Evolutionary conservation across 2,113 vertebrate species (phyloP).

Genomic region (Mystacornis crossleyi): DNA sequence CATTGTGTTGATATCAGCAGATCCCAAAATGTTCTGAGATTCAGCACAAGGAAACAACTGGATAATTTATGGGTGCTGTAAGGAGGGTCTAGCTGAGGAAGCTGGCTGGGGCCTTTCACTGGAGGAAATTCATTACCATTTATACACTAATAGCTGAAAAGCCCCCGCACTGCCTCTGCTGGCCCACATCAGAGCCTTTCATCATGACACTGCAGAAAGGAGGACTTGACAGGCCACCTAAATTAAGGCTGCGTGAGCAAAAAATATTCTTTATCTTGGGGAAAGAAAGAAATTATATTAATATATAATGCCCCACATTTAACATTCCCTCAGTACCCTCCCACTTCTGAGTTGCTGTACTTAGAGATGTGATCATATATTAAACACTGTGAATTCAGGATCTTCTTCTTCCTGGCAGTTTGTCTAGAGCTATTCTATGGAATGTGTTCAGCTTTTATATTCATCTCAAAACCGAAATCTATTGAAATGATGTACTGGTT

Average conservation of each 20-base stretch:
- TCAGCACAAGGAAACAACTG: background rate
- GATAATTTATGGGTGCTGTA: background rate
- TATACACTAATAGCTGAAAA: background rate
- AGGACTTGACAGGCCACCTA: background rate
- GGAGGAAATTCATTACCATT: background rate
- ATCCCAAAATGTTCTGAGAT: background rate
- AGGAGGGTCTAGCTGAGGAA: background rate
- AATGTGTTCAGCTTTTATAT: background rate
- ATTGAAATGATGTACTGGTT: background rate
- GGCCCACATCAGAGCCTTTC: slow-evolving; percentile 27
- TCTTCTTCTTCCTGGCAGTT: background rate
- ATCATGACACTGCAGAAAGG: slow-evolving; percentile 10
- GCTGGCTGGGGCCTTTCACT: background rate
- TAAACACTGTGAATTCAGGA: background rate
- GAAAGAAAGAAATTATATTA: slow-evolving; percentile 54
- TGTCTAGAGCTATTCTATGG: background rate
- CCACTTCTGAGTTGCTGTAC: slow-evolving; percentile 19
- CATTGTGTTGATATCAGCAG: background rate
- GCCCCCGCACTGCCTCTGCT: background rate
- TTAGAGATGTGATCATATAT: background rate
- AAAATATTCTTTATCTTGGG: slow-evolving; percentile 25
- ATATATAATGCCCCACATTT: slow-evolving; percentile 27
- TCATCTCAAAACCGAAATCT: slow-evolving; percentile 4
- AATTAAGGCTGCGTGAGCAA: background rate
- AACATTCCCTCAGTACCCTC: slow-evolving; percentile 58